Evolutionary conservation across 1,140 invertebrate genomes (phyloP), one percentile per base, ranked within the genome.

Genomic region (Lanistes nyassanus): DNA sequence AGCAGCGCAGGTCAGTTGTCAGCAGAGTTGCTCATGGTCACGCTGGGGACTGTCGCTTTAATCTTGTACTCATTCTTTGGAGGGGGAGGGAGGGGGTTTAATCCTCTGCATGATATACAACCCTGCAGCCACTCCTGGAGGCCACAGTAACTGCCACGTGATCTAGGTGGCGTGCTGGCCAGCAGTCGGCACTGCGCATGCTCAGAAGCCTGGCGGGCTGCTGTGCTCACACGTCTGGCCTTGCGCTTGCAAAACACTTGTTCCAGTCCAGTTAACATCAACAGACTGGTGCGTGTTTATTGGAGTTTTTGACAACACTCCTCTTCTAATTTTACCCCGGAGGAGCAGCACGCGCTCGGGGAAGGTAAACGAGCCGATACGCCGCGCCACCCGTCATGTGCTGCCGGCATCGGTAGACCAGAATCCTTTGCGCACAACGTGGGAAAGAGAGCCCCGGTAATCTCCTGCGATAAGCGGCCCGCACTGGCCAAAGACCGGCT

Each of bases 381-480:
- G 29, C 2, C 3, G 2, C 23, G 42, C 42, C 42, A 47, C 56
- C 23, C 29, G 9, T 60, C 68, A 62, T 37, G 70, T 56, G 60
- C 56, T 19, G n/a, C 70, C 70, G 56, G 16, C 56, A 39, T 58
- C 3, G 70, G 55, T 26, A 58, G 68, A 70, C 68, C 31, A 51
- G 51, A 23, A 58, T 72, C 31, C 70, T 23, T n/a, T 26, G 34
- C 3, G n/a, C n/a, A 19, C 34, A 62, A 13, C 70, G 70, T 72
- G 70, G 70, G 70, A 72, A 72, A n/a, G 56, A 56, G 9, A 56
- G 56, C 37, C 31, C 13, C 53, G 26, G 34, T 72, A 72, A 72
- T 72, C 70, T 60, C 51, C 16, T 3, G 29, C n/a, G 70, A 72
- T 72, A 72, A 72, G 70, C 70, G 70, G 70, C 36, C 34, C 2